Evolutionary conservation across 2,797 vertebrate species (phyloP).

Genomic region (Menidia menidia): DNA sequence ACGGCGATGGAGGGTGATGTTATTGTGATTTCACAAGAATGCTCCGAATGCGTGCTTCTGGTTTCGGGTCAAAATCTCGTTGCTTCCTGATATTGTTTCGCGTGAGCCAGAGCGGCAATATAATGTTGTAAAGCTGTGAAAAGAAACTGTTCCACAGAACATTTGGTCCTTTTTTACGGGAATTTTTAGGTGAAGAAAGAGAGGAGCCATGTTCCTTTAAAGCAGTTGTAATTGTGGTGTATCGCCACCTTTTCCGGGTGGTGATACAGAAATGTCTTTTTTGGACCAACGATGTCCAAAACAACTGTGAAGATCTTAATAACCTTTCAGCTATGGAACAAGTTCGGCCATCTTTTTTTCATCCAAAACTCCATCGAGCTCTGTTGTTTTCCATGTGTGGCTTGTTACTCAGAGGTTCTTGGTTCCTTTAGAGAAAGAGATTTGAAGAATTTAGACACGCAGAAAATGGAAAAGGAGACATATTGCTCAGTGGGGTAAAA

Average conservation of each 20-base stretch:
- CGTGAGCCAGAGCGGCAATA: constrained; percentile 6
- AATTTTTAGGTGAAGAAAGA: not conserved
- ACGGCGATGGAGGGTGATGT: constrained; percentile 51
- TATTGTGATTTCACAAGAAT: constrained; percentile 57
- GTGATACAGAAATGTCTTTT: too few species aligned
- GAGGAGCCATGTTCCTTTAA: not conserved
- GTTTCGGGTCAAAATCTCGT: constrained; percentile 22
- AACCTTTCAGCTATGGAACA: not conserved
- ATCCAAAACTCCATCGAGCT: not conserved
- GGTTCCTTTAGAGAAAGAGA: not conserved
- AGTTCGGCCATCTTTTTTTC: not conserved
- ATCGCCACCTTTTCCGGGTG: too few species aligned
- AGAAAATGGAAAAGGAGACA: not conserved
- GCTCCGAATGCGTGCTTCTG: constrained; percentile 19
- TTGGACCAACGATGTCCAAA: too few species aligned
- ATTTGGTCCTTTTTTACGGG: not conserved
- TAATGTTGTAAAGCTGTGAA: not conserved
- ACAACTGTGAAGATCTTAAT: not conserved
- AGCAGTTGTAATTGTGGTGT: not conserved
- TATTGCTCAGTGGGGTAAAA: not conserved
- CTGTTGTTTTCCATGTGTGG: not conserved
- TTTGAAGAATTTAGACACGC: not conserved
- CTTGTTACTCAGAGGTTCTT: too few species aligned
- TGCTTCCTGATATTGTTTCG: constrained; percentile 48
- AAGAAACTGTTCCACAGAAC: not conserved